Conservation (phyloP, 1,140 invertebrate genomes). For the Caenorhabditis briggsae region DNA sequence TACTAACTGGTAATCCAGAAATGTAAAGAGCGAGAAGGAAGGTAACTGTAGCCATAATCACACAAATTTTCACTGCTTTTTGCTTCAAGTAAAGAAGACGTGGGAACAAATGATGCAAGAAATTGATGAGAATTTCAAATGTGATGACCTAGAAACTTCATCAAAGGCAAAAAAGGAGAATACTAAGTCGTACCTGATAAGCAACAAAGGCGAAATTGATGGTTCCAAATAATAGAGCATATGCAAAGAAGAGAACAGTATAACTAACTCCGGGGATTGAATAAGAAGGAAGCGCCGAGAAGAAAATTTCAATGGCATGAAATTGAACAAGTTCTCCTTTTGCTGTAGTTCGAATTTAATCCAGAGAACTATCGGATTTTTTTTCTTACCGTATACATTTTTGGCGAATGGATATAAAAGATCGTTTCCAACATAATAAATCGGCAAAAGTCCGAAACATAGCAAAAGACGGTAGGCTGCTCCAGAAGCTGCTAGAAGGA, state of each 20-base stretch:
- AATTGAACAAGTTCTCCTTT: not conserved
- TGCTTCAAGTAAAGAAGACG: conserved; percentile 1
- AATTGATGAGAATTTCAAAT: conserved; percentile 16
- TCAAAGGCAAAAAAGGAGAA: not conserved
- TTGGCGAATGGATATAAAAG: conserved; percentile 14
- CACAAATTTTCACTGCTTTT: not conserved
- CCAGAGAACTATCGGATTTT: not conserved
- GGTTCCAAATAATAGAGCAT: not conserved
- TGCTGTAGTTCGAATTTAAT: not conserved
- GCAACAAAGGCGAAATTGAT: conserved; percentile 6
- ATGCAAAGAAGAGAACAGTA: not conserved
- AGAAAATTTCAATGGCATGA: conserved; percentile 24
- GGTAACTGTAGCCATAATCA: conserved; percentile 10
- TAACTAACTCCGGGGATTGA: not conserved
- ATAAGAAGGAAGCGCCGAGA: conserved; percentile 38
- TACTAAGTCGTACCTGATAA: not conserved
- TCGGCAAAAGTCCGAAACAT: conserved; percentile 24
- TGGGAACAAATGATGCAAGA: not conserved
- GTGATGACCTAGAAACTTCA: not conserved
- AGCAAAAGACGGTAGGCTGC: conserved; percentile 12
- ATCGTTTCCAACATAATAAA: conserved; percentile 3
- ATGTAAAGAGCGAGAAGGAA: not conserved
- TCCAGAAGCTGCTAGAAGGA: conserved; percentile 37
- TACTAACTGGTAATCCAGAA: not conserved
- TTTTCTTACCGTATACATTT: not conserved